phyloP scores from a whole-genome alignment of 53 echinoderm and acorn worm genomes.

The Zoroaster sp. region DNA sequence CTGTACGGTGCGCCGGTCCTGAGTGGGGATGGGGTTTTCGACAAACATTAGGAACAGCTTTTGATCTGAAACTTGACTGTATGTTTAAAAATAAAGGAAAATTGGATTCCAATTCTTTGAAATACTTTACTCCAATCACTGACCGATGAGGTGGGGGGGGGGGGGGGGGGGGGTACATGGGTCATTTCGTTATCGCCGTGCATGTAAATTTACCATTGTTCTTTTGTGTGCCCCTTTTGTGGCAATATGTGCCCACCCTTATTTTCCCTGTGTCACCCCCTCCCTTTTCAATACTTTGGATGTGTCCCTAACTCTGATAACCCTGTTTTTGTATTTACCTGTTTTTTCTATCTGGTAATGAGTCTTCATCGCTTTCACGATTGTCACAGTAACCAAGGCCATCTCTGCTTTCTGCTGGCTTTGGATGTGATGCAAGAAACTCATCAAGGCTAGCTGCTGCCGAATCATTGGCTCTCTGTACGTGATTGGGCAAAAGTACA shows the following conservation, averaged over 20 bases:
- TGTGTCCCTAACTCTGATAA: background rate
- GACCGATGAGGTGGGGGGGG: too few species aligned
- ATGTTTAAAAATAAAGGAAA: too few species aligned
- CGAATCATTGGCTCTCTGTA: conserved; percentile 37
- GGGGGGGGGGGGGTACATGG: too few species aligned
- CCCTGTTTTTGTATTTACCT: too few species aligned
- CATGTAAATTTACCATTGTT: background rate
- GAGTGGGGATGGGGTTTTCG: too few species aligned
- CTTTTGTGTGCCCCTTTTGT: background rate
- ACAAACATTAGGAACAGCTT: too few species aligned
- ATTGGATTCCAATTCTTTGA: too few species aligned
- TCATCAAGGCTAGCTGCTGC: conserved; percentile 42
- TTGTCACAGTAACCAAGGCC: background rate
- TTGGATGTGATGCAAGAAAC: background rate
- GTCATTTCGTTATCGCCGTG: too few species aligned
- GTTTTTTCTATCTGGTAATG: background rate
- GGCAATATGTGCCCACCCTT: background rate
- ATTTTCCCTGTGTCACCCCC: background rate
- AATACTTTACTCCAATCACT: too few species aligned
- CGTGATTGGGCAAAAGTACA: too few species aligned
- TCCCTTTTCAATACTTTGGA: background rate
- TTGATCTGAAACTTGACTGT: background rate
- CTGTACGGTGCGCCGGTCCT: too few species aligned
- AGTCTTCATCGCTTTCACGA: background rate
- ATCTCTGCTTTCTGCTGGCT: background rate